Base-by-base conservation (phyloP, 2,797 vertebrate species). In the Danionella dracula region DNA sequence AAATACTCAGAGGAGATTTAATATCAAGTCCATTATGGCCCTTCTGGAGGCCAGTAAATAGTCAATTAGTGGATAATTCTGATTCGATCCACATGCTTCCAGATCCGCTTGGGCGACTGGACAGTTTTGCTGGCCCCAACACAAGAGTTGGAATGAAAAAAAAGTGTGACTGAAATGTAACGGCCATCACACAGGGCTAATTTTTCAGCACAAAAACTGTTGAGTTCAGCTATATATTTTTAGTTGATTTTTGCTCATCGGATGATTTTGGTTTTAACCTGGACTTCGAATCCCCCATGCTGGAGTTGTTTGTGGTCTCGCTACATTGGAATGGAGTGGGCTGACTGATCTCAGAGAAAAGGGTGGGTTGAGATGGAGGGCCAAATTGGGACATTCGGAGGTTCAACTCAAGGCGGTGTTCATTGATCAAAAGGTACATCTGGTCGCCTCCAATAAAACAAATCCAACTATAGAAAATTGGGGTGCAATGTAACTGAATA, bases 41-140 rank as follows among this genome's bases (percentile, higher is more conserved):
- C 90, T 87, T 92, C 91, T 91, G 84, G 84, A 89, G 90, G 88
- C 93, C 92, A 92, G 92, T 97, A 96, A 97, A 99, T 92, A 94
- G 91, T 95, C 94, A 97, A 94, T 96, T 97, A 97, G 91, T 85
- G 92, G 90, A 94, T 92, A 80, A 88, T 93, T 93, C 88, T 97
- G 93, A 99, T 98, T 93, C 83, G 90, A 96, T 92, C 93, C 96
- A 98, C 93, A 98, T 99, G 95, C 91, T 86, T 84, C 87, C 84
- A 91, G 91, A 93, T 89, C 86, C 50, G 42, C 69, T 45, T 29
- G 7, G 63, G 41, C 34, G 60, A 61, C 66, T 50, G 53, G 64
- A 75, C 23, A 27, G 23, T 27, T 27, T 27, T 27, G 23, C 23
- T 27, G 23, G 23, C 3, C 23, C 23, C 23, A 3, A 3, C 6